Percentiles rank a stretch among this genome's conserved stretches.
These are phyloP conservation scores for Pelusios castaneus DNA, from an alignment of 2,113 vertebrate genomes.

Conservation along the genomic window DNA sequence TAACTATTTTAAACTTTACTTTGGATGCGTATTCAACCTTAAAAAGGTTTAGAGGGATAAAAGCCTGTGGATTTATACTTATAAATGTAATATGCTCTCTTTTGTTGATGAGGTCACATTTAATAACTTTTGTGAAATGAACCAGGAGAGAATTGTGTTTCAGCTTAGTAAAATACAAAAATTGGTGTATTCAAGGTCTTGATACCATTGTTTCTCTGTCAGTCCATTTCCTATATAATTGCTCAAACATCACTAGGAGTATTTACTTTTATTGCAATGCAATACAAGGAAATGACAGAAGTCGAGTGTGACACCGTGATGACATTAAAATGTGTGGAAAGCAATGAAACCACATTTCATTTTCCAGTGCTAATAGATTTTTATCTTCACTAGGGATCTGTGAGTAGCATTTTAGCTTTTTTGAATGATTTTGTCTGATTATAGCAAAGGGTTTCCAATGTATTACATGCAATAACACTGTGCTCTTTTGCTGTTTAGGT, in stretches of 20 bases:
- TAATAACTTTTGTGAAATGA: slow-evolving; percentile 58
- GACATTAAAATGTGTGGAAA: neutral
- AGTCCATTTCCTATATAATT: neutral
- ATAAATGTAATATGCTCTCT: slow-evolving; percentile 16
- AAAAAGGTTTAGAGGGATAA: slow-evolving; percentile 9
- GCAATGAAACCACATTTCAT: neutral
- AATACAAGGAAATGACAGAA: neutral
- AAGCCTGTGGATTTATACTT: slow-evolving; percentile 24
- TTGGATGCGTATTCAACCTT: slow-evolving; percentile 5
- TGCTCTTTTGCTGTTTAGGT: slow-evolving; percentile 79
- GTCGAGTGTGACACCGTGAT: neutral
- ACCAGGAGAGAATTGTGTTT: slow-evolving; percentile 13
- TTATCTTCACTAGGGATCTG: neutral
- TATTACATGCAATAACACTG: slow-evolving; percentile 39
- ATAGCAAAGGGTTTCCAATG: neutral
- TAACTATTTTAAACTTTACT: slow-evolving; percentile 5
- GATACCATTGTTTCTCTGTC: slow-evolving; percentile 6
- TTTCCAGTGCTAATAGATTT: neutral
- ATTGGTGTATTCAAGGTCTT: slow-evolving; percentile 8
- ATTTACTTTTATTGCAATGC: slow-evolving; percentile 12
- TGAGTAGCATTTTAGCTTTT: neutral
- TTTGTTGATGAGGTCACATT: slow-evolving; percentile 30
- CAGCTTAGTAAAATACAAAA: slow-evolving; percentile 41
- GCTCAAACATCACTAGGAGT: neutral
- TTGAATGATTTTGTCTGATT: neutral